These are phyloP conservation scores for Kryphioiulus occultus DNA, from an alignment of 2,888 invertebrate genomes.

Conservation along the genomic window DNA sequence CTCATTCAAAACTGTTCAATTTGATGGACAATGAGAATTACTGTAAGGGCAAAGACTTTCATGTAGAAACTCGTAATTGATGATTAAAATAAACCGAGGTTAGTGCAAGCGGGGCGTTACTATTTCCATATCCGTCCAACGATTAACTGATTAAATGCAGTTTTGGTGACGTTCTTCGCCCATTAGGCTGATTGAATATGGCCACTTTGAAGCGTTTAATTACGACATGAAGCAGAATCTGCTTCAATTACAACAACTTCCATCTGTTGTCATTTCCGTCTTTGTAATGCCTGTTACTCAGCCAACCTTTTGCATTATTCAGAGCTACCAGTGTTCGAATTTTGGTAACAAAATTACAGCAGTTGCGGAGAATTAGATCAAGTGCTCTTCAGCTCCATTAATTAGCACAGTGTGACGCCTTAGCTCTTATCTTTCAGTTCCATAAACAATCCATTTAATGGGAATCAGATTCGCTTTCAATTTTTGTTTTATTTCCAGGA, in stretches of 20 bases:
- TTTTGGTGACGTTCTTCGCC: background rate
- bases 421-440: background rate
- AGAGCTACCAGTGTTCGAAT: background rate
- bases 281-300: background rate
- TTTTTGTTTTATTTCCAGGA: background rate
- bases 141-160: background rate
- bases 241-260: background rate
- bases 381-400: background rate
- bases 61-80: background rate
- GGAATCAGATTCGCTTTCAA: background rate
- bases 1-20: too few relatives aligned
- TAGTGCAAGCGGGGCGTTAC: background rate
- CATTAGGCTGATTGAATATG: background rate
- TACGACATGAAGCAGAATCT: background rate
- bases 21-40: too few relatives aligned
- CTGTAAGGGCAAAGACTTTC: too few relatives aligned
- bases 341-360: background rate
- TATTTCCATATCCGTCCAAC: background rate
- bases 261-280: background rate
- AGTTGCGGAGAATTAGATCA: background rate
- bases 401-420: conserved; percentile 5
- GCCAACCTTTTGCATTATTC: background rate
- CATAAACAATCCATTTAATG: conserved; percentile 5
- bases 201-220: background rate
- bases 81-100: background rate